Conservation (phyloP, 2,888 invertebrate species). For the Megamerina dolium region DNA sequence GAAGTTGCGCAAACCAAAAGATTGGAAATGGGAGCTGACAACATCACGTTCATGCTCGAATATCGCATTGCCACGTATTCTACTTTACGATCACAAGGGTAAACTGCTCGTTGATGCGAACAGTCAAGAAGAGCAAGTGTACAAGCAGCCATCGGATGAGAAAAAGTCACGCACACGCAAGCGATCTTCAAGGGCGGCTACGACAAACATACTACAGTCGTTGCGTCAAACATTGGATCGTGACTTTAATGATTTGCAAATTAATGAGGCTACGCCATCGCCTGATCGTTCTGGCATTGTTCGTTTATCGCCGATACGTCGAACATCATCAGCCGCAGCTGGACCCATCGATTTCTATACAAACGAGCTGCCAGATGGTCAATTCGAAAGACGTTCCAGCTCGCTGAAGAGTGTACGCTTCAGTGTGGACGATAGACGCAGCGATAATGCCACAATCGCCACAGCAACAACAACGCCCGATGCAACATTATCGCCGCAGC, state of each 20-base stretch:
- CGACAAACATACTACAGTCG: conserved; percentile 25
- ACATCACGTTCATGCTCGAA: conserved; percentile 56
- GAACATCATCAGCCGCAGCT: conserved; percentile 13
- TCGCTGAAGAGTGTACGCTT: conserved; percentile 41
- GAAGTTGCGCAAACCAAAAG: conserved; percentile 53
- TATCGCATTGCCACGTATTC: conserved; percentile 53
- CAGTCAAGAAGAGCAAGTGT: conserved; percentile 36
- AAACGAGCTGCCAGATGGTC: conserved; percentile 26
- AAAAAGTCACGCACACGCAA: conserved; percentile 6
- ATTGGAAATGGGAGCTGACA: conserved; percentile 57
- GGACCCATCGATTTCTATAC: conserved; percentile 33
- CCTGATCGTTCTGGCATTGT: conserved; percentile 6
- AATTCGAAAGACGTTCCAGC: conserved; percentile 31
- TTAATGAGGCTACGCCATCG: conserved; percentile 32
- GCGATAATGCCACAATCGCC: conserved; percentile 4
- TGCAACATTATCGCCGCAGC: not conserved
- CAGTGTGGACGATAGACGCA: conserved; percentile 20
- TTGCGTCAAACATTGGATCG: conserved; percentile 28
- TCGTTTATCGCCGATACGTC: not conserved
- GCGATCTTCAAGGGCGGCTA: conserved; percentile 21
- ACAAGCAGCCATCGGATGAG: conserved; percentile 15
- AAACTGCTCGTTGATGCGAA: conserved; percentile 49
- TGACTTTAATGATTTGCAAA: conserved; percentile 32
- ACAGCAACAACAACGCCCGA: not conserved
- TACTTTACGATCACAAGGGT: conserved; percentile 53